Evolutionary conservation across 2,888 invertebrate genomes (phyloP), one percentile per base, ranked within the genome.

Genomic region (Macrosoma leucophasiata): DNA sequence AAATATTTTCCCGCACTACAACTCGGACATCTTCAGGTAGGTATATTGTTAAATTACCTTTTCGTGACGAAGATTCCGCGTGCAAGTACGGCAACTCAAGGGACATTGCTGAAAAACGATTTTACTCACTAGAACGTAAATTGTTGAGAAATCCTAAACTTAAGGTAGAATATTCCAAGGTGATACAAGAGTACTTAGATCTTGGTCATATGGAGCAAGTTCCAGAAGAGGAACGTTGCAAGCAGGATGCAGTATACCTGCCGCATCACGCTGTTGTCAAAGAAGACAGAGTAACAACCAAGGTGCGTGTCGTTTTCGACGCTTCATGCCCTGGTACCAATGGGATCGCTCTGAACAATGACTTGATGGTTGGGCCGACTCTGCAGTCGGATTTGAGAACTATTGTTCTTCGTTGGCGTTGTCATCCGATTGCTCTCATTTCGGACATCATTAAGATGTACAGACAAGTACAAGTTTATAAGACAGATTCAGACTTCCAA

Each of bases 371-470:
- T n/a, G 55, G 52, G 8, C 48, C 54, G 8, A 36, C 30, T 3
- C 29, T 54, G 9, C 55, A 58, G 41, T 34, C 49, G 9, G 48
- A 52, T 20, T 10, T 58, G 29, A 41, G 52, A 19, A 38, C 47
- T 10, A 38, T 58, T 1, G 20, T 57, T 3, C 35, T 52, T 31
- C 29, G 50, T 21, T 58, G 46, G 47, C 29, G 48, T 9, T 12
- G 6, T 11, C 27, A 42, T 29, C 33, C 33, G 3, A 31, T 47
- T 9, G 36, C 40, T 27, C 10, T 49, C 10, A 22, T 31, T 3
- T 45, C 41, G 4, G 46, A 49, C 25, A 43, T 55, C 4, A 33
- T 43, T 1, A 52, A 60, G 39, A 62, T 62, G 56, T 61, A 55
- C 23, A 29, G 45, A 1, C 40, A 39, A 20, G 33, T 51, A 1